Conservation (phyloP, 30 jellyfish, hydroid and myxozoan genomes). For the Morbakka virulenta region DNA sequence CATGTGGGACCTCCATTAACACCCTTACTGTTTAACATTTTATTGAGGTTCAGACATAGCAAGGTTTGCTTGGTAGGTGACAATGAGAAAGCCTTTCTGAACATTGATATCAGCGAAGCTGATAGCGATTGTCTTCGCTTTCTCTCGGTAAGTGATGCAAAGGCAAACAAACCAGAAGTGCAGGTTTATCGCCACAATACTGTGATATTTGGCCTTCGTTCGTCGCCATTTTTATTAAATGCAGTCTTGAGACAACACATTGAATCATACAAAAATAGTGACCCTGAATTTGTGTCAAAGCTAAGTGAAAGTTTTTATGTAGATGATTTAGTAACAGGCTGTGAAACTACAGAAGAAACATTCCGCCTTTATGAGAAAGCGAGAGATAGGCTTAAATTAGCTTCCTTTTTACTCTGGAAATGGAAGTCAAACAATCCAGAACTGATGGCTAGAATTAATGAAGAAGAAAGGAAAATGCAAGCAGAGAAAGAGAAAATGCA, state of each 20-base stretch:
- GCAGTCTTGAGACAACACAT: no score
- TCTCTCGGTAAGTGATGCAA: no score
- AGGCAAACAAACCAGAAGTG: background rate
- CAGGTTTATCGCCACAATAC: background rate
- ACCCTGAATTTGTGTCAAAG: constrained; percentile 13
- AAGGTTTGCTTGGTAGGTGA: no score
- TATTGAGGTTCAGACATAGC: no score
- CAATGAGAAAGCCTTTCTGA: constrained; percentile 33
- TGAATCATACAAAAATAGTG: constrained; percentile 10
- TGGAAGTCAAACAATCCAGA: constrained; percentile 14
- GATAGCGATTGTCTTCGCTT: no score
- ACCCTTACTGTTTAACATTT: no score
- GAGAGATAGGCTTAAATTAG: background rate
- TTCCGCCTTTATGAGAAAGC: background rate
- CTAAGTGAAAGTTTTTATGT: background rate
- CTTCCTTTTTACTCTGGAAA: constrained; percentile 16
- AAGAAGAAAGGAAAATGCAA: background rate
- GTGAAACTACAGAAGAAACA: background rate
- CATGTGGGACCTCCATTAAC: no score
- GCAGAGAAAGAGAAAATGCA: background rate
- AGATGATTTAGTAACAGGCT: background rate
- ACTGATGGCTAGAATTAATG: background rate
- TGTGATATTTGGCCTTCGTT: constrained; percentile 8
- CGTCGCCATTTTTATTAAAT: constrained; percentile 24
- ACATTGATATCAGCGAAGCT: background rate